phyloP scores from a whole-genome alignment of 2,888 invertebrate genomes.

The Caenorhabditis angaria region DNA sequence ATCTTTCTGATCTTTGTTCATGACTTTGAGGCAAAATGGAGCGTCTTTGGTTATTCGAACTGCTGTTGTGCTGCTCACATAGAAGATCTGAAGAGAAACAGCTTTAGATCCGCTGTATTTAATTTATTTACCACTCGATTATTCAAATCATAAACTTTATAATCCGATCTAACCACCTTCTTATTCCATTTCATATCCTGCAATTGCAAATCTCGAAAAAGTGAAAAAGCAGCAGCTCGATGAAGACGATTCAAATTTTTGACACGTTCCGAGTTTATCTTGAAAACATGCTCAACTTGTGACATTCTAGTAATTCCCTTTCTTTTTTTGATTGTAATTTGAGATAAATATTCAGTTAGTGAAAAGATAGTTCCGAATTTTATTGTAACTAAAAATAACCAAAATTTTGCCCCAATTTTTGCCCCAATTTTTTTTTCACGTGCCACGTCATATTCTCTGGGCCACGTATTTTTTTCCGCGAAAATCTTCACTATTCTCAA shows the following conservation, averaged over 20 bases:
- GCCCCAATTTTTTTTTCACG: background rate
- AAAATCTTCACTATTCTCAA: background rate
- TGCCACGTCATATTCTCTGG: no score
- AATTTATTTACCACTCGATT: slow-evolving; percentile 27
- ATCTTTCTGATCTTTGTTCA: slow-evolving; percentile 37
- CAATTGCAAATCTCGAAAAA: slow-evolving; percentile 15
- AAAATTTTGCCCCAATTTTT: background rate
- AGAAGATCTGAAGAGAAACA: slow-evolving; percentile 30
- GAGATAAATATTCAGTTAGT: no score
- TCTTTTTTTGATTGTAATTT: background rate
- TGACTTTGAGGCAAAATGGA: slow-evolving; percentile 38
- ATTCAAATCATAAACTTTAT: slow-evolving; percentile 39
- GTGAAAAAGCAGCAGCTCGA: slow-evolving; percentile 29
- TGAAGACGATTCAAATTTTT: slow-evolving; percentile 23
- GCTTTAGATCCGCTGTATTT: background rate
- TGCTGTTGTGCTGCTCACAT: slow-evolving; percentile 33
- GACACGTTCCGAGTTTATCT: slow-evolving; percentile 6
- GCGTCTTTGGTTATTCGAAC: slow-evolving; percentile 28
- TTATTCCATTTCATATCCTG: background rate
- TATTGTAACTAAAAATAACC: background rate
- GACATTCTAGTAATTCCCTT: no score
- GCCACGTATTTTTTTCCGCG: background rate
- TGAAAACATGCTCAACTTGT: slow-evolving; percentile 1
- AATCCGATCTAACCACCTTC: slow-evolving; percentile 25
- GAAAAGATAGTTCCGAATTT: no score